Conservation (phyloP, 2,113 vertebrate genomes). For the Paracyprichromis sp. region DNA sequence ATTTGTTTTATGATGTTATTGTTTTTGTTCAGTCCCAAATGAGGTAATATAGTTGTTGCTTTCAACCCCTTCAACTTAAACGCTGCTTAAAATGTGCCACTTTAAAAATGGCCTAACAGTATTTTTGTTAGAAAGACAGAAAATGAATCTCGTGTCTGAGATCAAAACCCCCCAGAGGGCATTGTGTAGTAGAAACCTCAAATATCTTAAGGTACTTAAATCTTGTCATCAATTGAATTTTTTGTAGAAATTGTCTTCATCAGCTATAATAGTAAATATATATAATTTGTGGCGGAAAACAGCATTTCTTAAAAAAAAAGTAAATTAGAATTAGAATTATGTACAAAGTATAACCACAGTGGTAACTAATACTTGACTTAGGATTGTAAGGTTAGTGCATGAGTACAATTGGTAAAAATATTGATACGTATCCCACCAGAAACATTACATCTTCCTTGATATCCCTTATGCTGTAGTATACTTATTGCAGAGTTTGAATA, state of each 20-base stretch:
- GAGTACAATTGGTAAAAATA: not conserved
- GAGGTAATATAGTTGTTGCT: not conserved
- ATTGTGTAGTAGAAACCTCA: not conserved
- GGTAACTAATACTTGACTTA: not conserved
- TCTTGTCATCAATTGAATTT: not conserved
- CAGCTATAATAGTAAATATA: not conserved
- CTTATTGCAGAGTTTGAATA: not conserved
- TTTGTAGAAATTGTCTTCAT: not conserved
- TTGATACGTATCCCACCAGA: not conserved
- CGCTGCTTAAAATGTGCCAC: not conserved
- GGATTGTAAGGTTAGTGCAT: not conserved
- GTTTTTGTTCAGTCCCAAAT: not conserved
- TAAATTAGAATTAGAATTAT: not conserved
- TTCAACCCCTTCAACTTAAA: not conserved
- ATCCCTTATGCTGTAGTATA: not conserved
- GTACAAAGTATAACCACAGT: not conserved
- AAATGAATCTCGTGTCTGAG: not conserved
- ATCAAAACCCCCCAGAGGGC: not conserved
- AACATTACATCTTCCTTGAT: not conserved
- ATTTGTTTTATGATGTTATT: not conserved
- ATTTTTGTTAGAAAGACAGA: not conserved
- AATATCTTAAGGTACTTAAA: not conserved
- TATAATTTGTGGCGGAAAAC: not conserved
- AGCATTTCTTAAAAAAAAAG: not conserved
- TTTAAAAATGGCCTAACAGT: not conserved